These are phyloP conservation scores for Myodes glareolus DNA, from an alignment of 2,113 vertebrate genomes.

Conservation along the genomic window DNA sequence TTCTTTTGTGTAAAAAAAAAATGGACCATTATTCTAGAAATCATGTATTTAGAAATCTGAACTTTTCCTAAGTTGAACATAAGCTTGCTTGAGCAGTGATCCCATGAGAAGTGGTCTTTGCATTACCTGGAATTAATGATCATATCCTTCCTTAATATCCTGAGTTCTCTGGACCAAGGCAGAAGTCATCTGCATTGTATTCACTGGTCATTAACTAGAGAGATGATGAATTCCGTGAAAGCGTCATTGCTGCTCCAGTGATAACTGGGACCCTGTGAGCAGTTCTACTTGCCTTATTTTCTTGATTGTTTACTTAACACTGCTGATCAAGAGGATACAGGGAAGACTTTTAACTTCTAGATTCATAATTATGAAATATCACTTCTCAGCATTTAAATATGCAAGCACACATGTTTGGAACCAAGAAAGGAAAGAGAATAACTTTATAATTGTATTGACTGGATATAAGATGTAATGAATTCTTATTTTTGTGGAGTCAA, in stretches of 20 bases:
- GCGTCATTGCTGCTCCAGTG: conserved; percentile 10
- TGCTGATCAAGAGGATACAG: not conserved
- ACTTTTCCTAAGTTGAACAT: not conserved
- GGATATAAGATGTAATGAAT: not conserved
- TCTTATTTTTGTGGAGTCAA: not conserved
- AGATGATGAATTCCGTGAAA: conserved; percentile 65
- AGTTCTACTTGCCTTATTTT: not conserved
- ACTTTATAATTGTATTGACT: not conserved
- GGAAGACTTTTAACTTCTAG: conserved; percentile 24
- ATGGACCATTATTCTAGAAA: conserved; percentile 16
- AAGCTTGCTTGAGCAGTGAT: conserved; percentile 72
- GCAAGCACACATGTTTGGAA: not conserved
- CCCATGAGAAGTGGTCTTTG: conserved; percentile 38
- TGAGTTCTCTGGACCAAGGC: conserved; percentile 56
- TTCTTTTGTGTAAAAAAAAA: not conserved
- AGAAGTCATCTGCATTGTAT: conserved; percentile 39
- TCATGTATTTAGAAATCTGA: not conserved
- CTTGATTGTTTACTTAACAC: conserved; percentile 51
- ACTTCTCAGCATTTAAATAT: not conserved
- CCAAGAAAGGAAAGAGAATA: not conserved
- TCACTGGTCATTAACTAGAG: conserved; percentile 54
- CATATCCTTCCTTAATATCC: conserved; percentile 54
- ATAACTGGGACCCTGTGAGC: not conserved
- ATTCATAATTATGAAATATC: not conserved
- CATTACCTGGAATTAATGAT: conserved; percentile 71